phyloP scores from a whole-genome alignment of 2,113 vertebrate genomes.

The Etia nguti region DNA sequence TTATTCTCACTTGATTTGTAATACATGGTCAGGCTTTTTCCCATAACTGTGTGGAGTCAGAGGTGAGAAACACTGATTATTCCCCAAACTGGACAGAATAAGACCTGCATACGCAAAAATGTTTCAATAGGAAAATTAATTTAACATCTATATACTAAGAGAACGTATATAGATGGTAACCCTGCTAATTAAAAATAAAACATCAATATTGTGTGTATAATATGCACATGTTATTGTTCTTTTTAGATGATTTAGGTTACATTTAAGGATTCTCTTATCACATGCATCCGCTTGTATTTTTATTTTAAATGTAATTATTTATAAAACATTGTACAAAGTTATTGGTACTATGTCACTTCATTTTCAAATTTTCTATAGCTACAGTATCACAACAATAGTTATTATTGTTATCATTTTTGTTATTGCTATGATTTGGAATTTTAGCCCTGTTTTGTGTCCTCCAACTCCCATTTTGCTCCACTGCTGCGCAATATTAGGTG shows the following conservation, averaged over 20 bases:
- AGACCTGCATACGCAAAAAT: not conserved
- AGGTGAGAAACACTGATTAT: not conserved
- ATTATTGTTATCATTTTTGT: not conserved
- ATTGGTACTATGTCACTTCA: not conserved
- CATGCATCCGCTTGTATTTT: not conserved
- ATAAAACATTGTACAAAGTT: not conserved
- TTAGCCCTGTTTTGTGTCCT: not conserved
- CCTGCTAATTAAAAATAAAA: not conserved
- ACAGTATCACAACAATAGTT: fast-evolving
- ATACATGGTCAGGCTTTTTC: not conserved
- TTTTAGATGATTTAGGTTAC: not conserved
- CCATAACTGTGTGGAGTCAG: not conserved
- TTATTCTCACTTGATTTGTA: not conserved
- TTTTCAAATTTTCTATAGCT: fast-evolving
- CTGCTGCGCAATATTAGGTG: not conserved
- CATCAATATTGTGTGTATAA: not conserved
- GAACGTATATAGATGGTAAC: not conserved
- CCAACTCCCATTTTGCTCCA: not conserved
- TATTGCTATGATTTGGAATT: fast-evolving
- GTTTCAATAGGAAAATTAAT: not conserved
- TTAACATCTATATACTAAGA: too few relatives aligned
- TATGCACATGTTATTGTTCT: not conserved
- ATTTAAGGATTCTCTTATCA: not conserved
- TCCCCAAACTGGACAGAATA: not conserved
- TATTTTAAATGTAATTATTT: not conserved